Conservation (phyloP, 2,888 invertebrate genomes). For the Acronicta leporina region DNA sequence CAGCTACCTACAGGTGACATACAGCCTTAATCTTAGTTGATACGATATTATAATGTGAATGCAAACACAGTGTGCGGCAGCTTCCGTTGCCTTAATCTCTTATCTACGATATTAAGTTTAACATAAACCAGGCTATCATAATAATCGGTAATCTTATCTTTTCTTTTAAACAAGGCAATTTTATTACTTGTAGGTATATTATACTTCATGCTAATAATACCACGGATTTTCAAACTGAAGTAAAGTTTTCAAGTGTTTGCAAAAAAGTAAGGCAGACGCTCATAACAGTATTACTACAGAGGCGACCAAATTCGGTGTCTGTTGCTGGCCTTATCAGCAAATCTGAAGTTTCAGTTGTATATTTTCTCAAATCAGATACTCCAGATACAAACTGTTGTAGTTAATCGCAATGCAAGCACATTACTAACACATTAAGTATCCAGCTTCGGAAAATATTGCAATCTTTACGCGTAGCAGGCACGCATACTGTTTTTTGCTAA, state of each 20-base stretch:
- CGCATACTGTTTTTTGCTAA: conserved; percentile 16
- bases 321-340: conserved; percentile 8
- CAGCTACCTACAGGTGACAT: conserved; percentile 81
- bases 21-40: conserved; percentile 79
- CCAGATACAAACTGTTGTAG: not conserved
- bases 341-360: conserved; percentile 1
- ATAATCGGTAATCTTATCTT: conserved; percentile 66
- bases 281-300: too few relatives aligned
- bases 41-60: conserved; percentile 76
- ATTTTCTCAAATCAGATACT: not conserved
- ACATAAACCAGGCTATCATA: conserved; percentile 68
- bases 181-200: conserved; percentile 14
- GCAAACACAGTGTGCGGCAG: conserved; percentile 82
- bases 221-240: not conserved
- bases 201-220: conserved; percentile 1
- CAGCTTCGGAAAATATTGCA: conserved; percentile 3
- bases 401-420: too few relatives aligned
- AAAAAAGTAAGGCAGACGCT: too few relatives aligned
- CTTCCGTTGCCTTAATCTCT: conserved; percentile 84
- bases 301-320: conserved; percentile 13
- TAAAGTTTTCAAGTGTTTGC: too few relatives aligned
- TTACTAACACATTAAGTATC: too few relatives aligned
- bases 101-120: conserved; percentile 70
- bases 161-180: conserved; percentile 32
- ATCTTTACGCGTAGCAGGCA: not conserved